Evolutionary conservation across 2,113 vertebrate species (phyloP).

Genomic region (Ciconia stormi): DNA sequence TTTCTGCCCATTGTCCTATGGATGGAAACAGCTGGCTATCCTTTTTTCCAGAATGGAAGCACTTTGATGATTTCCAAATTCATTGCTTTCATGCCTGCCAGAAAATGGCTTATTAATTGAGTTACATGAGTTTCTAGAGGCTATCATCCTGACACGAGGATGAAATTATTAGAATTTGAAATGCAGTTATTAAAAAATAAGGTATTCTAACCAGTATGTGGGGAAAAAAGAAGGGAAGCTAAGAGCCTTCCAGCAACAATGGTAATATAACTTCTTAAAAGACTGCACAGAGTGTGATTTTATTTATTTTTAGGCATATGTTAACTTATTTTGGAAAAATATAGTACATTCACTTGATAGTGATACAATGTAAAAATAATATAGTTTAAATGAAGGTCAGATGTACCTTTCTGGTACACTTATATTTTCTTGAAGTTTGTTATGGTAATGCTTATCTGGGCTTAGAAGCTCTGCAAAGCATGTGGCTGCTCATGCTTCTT

Average conservation of each 20-base stretch:
- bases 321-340: neutral
- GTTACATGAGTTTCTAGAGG: neutral
- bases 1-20: neutral
- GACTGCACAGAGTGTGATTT: neutral
- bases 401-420: neutral
- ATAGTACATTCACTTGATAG: neutral
- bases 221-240: neutral
- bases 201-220: neutral
- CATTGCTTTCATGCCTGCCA: neutral
- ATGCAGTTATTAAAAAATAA: neutral
- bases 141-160: neutral
- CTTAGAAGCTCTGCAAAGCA: neutral
- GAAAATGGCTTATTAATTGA: neutral
- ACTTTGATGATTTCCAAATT: neutral
- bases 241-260: neutral
- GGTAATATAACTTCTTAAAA: neutral
- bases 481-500: neutral
- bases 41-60: neutral
- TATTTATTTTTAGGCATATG: neutral
- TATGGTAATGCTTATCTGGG: neutral
- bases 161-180: neutral
- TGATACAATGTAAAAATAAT: neutral
- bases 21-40: neutral
- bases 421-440: neutral
- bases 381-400: neutral